Conservation (phyloP, 2,113 vertebrate genomes). For the Butorides virescens region DNA sequence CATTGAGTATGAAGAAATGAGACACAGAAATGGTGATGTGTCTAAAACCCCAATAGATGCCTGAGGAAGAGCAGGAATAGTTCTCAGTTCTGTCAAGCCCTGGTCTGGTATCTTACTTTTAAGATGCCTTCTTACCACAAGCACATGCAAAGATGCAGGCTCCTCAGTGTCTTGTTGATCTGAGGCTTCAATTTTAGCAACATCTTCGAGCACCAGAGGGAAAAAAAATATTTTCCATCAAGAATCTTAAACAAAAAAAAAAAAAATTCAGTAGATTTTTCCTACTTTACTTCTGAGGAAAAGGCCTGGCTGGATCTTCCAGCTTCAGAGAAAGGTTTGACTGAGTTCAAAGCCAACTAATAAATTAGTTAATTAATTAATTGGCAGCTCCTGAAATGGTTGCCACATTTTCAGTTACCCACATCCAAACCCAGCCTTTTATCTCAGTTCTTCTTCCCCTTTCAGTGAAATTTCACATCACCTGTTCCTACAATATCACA, state of each 20-base stretch:
- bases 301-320: background rate
- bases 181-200: background rate
- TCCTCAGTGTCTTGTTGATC: background rate
- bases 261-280: background rate
- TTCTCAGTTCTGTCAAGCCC: background rate
- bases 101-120: background rate
- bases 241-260: background rate
- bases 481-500: background rate
- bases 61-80: background rate
- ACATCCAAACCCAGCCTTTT: background rate
- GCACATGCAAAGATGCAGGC: background rate
- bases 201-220: background rate
- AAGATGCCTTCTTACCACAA: background rate
- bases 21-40: background rate
- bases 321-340: background rate
- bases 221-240: background rate
- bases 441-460: background rate
- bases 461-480: conserved; percentile 5
- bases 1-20: background rate
- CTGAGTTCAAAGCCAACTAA: conserved; percentile 16
- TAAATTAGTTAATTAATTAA: conserved; percentile 19
- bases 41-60: background rate
- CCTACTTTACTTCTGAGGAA: background rate
- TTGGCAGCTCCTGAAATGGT: background rate
- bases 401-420: background rate